Base-by-base conservation (phyloP, 2,797 vertebrate genomes). In the Muraenolepis orangiensis region DNA sequence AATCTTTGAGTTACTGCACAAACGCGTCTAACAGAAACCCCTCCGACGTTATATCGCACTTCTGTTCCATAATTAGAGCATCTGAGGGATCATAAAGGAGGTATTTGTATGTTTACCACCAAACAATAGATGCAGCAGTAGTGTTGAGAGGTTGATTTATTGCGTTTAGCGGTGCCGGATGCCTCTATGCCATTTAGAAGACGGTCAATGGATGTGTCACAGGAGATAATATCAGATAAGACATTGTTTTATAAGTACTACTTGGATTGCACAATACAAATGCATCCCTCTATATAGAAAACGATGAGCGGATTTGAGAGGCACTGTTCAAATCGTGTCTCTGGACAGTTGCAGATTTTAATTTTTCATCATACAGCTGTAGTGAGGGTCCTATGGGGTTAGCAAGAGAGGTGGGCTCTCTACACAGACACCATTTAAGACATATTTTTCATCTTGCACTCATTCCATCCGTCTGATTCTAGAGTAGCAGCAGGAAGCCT, bases 401-500 rank as follows among this genome's bases (percentile, higher is more conserved):
- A 13, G 57, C 57, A 10, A 64, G 23, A 11, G 57, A 26, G 57
- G 16, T 3, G 23, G 57, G 8, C 57, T n/a, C 57, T n/a, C 57
- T 26, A 64, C 57, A 3, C 23, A 7, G 23, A 26, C 23, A 26
- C n/a, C 23, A 23, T 26, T 64, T 26, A 64, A 1, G 51, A 61
- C 8, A n/a, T 18, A 57, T 2, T 8, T 11, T n/a, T 61, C 7
- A 23, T 61, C 51, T 23, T 11, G 51, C 51, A 26, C 51, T 11
- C n/a, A 61, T 10, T 61, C n/a, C n/a, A 18, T 23, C 38, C 73
- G 71, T 78, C 76, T 87, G 28, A 84, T 80, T 86, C 72, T 79
- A 46, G 75, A 80, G 72, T 74, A 69, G 72, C 76, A 71, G 84
- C 51, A 61, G 84, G 74, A 90, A 84, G 78, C 23, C 30, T 38